A percentile compares a stretch with the other conserved stretches of the same genome.
These are phyloP conservation scores for Halocynthia roretzi DNA, from an alignment of 23 tunicate genomes.

Conservation along the genomic window DNA sequence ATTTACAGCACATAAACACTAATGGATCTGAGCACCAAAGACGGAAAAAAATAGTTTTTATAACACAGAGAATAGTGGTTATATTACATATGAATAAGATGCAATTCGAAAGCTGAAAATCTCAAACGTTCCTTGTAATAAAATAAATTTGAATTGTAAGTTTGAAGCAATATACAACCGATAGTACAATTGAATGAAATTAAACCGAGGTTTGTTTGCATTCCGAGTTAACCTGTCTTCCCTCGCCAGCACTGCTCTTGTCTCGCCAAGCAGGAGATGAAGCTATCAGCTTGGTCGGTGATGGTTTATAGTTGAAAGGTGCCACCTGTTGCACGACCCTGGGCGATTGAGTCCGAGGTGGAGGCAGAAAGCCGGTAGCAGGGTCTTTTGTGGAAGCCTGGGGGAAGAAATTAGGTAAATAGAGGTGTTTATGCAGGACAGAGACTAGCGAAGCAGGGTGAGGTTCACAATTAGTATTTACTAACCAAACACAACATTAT, in stretches of 20 bases:
- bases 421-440: not conserved
- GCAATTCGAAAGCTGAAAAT: no score
- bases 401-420: not conserved
- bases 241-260: not conserved
- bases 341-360: constrained; percentile 14
- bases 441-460: not conserved
- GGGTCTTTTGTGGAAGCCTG: constrained; percentile 20
- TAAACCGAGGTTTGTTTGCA: constrained; percentile 15
- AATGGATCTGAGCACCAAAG: no score
- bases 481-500: no score
- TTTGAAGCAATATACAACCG: no score
- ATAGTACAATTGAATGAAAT: not conserved
- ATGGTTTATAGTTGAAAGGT: constrained; percentile 56
- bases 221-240: not conserved
- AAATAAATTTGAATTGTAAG: no score
- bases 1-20: no score
- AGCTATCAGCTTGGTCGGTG: not conserved
- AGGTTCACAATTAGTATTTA: not conserved
- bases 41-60: no score
- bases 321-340: constrained; percentile 64
- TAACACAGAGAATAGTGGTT: no score
- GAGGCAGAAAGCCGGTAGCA: constrained; percentile 13
- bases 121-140: no score
- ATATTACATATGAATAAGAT: no score
- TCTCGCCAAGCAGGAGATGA: not conserved